Percentiles rank a stretch among this genome's conserved stretches.
These are phyloP conservation scores for Smutsia gigantea DNA, from an alignment of 2,797 vertebrate species.

Conservation along the genomic window DNA sequence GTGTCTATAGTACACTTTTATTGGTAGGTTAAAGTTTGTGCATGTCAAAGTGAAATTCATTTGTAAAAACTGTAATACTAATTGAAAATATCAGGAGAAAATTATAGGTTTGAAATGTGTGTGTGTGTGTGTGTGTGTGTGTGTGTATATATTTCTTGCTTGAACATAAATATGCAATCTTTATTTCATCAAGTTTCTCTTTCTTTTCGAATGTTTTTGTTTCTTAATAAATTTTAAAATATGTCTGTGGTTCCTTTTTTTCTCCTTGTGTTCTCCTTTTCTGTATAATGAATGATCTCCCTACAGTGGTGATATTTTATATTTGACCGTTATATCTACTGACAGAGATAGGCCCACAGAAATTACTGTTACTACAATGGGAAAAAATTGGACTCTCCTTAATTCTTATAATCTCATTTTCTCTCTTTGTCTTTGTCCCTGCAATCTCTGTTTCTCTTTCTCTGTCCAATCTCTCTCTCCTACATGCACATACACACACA, in stretches of 20 bases:
- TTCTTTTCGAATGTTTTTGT: background rate
- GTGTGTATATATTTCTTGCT: background rate
- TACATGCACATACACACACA: background rate
- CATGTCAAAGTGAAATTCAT: background rate
- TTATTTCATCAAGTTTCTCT: background rate
- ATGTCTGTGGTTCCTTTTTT: background rate
- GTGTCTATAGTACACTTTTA: background rate
- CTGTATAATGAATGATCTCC: background rate
- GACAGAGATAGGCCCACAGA: background rate
- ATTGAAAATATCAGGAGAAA: background rate
- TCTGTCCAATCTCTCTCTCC: background rate
- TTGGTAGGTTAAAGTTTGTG: background rate
- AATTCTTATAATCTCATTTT: background rate
- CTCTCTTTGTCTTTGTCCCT: background rate
- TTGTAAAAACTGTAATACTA: background rate
- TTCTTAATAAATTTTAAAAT: background rate
- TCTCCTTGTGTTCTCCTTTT: background rate
- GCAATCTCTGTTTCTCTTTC: background rate
- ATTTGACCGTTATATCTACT: background rate
- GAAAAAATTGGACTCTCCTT: background rate
- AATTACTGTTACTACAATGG: background rate
- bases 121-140: fast-evolving
- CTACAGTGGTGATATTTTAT: background rate
- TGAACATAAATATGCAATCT: background rate
- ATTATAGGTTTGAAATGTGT: background rate